A percentile compares a stretch with the other conserved stretches of the same genome.
phyloP scores from a whole-genome alignment of 1,140 invertebrate species.

The Diachasmimorpha longicaudata region DNA sequence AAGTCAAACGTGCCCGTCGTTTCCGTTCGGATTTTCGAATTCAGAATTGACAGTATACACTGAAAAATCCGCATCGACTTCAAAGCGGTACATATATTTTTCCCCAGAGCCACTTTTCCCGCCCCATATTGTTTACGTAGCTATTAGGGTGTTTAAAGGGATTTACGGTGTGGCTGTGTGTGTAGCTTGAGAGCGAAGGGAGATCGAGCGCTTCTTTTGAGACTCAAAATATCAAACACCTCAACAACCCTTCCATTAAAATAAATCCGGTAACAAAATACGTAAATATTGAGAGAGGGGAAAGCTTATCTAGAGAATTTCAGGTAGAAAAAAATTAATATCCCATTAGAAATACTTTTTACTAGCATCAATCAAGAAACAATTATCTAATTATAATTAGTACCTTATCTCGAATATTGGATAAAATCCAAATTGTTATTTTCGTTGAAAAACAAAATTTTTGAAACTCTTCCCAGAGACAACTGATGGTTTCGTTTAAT shows the following conservation, averaged over 20 bases:
- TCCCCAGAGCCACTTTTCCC: conserved; percentile 16
- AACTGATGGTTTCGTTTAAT: no score
- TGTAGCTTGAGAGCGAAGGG: neutral
- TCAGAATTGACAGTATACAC: conserved; percentile 34
- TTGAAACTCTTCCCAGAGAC: no score
- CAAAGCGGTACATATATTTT: conserved; percentile 43
- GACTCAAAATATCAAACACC: conserved; percentile 10
- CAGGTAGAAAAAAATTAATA: no score
- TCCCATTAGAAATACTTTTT: neutral
- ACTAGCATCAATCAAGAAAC: no score
- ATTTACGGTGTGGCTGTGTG: conserved; percentile 37
- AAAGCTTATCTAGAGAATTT: neutral
- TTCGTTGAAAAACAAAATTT: no score
- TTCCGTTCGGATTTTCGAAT: conserved; percentile 55
- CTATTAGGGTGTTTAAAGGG: conserved; percentile 58
- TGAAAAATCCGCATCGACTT: conserved; percentile 48
- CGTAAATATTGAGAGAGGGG: neutral
- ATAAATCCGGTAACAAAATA: neutral
- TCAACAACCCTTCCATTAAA: conserved; percentile 8
- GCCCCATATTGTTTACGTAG: conserved; percentile 54
- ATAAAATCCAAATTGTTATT: no score
- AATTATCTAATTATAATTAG: no score
- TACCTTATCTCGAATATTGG: no score
- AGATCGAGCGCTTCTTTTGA: neutral
- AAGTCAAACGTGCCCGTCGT: conserved; percentile 53